Evolutionary conservation across 64 coral and sea anemone species (phyloP), one percentile per base, ranked within the genome.

Genomic region (Montipora foliosa): DNA sequence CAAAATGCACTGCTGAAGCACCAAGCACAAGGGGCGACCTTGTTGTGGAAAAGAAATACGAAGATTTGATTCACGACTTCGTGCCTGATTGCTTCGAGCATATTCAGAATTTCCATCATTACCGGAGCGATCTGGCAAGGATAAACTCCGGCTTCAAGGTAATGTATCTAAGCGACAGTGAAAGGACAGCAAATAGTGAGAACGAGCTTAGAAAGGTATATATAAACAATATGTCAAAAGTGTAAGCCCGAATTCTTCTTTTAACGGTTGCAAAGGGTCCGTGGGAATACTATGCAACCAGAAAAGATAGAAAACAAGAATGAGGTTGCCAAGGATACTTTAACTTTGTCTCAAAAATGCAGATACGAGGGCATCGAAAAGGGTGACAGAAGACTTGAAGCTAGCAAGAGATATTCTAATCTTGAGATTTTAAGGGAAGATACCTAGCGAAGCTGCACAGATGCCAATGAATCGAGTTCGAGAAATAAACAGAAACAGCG

Each of bases 21-120:
- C 12, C 61, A 3, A 2, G 22, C 17, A 17, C 25, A 19, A 67
- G 7, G 4, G 44, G 15, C 47, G 44, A 49, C 44, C 5, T 29
- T 48, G 5, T 47, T 13, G 44, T 47, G 14, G 12, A 46, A 21
- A 84, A 84, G 16, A 84, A 84, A 84, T 37, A 2, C 5, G 0
- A 67, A n/a, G 81, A 84, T 13, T n/a, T 84, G 58, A 21, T 84
- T 66, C 81, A 84, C 16, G 62, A 67, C 46, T 29, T 67, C 9
- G 81, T 84, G 6, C 81, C 61, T 6, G 25, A 67, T 8, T 84
- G 81, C 29, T 84, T 66, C 14, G 81, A 84, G 13, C 81, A 84
- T 8, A 66, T 84, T 7, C 60, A 67, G 22, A 68, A 84, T 84
- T 84, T 67, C 22, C 81, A 84, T 46, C 81, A 84, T 19, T 84